Evolutionary conservation across 2,797 vertebrate species (phyloP).

Genomic region (Mionectes olivaceus): DNA sequence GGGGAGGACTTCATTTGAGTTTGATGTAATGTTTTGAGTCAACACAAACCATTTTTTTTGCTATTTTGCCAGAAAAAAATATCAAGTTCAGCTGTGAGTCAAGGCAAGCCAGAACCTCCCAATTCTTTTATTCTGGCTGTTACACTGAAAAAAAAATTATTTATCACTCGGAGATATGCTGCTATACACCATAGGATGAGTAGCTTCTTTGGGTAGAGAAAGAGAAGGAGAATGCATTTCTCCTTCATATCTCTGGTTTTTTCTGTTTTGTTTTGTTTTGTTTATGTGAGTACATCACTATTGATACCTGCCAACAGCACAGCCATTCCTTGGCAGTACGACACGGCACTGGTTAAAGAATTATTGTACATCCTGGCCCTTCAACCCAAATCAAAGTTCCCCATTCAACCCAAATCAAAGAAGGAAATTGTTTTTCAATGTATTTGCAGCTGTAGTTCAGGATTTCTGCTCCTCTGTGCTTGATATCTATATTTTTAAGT

Average conservation of each 20-base stretch:
- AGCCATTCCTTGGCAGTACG: neutral
- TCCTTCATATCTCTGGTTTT: neutral
- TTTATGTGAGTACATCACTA: neutral
- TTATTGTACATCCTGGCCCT: neutral
- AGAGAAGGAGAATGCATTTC: neutral
- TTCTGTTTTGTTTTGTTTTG: no score
- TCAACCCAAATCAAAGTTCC: neutral
- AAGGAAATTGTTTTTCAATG: neutral
- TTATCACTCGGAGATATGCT: neutral
- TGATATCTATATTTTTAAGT: neutral
- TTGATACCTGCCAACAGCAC: neutral
- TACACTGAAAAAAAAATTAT: neutral
- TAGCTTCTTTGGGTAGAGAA: neutral
- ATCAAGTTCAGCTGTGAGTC: neutral
- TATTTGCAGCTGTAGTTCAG: neutral
- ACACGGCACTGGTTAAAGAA: neutral
- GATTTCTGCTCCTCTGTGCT: neutral
- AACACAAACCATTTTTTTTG: constrained; percentile 7
- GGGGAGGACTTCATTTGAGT: neutral
- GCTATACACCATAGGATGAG: neutral
- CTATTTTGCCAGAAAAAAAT: neutral
- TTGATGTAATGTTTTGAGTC: neutral
- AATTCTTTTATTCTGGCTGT: constrained; percentile 2
- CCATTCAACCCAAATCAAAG: neutral
- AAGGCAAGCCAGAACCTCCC: neutral